Conservation (phyloP, 2,113 vertebrate genomes). For the Phylloscopus trochiloides region DNA sequence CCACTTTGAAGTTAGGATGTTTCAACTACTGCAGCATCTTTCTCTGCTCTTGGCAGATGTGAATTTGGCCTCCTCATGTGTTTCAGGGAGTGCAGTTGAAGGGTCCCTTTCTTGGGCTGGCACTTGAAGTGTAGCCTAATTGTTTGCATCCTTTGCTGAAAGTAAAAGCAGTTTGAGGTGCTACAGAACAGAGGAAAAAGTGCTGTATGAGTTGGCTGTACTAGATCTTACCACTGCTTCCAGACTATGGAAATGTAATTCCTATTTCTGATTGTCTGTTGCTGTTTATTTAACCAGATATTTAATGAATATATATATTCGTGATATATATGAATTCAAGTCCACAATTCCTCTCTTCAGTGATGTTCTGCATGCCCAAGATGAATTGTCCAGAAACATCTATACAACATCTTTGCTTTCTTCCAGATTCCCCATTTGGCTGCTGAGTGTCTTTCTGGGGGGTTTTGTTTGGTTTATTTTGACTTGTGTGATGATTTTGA, state of each 20-base stretch:
- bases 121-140: neutral
- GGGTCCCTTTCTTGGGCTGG: neutral
- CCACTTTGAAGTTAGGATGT: neutral
- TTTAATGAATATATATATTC: neutral
- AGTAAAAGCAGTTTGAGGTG: neutral
- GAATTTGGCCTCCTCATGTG: accelerated
- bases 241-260: neutral
- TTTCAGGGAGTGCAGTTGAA: neutral
- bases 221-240: neutral
- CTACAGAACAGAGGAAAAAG: neutral
- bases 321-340: neutral
- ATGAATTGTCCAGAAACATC: neutral
- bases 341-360: neutral
- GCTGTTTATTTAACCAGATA: neutral
- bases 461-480: neutral
- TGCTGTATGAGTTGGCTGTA: neutral
- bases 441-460: neutral
- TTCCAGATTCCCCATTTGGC: neutral
- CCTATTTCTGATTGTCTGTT: neutral
- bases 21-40: neutral
- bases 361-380: neutral
- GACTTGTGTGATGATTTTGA: neutral
- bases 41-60: neutral
- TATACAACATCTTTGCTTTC: neutral
- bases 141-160: neutral